Evolutionary conservation across 2,797 vertebrate species (phyloP).

Genomic region (Myripristis jacobus): DNA sequence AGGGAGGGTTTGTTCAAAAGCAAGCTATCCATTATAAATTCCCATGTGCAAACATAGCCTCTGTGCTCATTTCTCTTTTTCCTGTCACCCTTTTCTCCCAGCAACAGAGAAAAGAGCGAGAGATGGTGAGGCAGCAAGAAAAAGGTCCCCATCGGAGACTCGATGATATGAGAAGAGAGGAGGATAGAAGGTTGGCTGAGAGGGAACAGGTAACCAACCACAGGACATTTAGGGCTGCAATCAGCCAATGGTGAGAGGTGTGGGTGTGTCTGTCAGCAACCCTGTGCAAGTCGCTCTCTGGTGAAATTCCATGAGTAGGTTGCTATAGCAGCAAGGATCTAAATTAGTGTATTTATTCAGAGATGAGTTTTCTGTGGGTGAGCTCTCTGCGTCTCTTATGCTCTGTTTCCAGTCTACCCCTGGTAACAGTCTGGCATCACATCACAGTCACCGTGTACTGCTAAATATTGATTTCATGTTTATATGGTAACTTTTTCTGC

Average conservation of each 20-base stretch:
- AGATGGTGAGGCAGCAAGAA: conserved; percentile 94
- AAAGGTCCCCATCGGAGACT: conserved; percentile 92
- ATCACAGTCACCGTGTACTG: conserved; percentile 41
- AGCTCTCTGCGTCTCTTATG: conserved; percentile 74
- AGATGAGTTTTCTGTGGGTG: conserved; percentile 83
- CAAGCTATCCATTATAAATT: conserved; percentile 42
- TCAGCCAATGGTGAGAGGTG: conserved; percentile 71
- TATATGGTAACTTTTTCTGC: conserved; percentile 1
- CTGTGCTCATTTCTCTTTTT: conserved; percentile 68
- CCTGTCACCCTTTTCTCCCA: conserved; percentile 76
- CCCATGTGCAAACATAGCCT: conserved; percentile 50
- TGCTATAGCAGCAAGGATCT: conserved; percentile 88
- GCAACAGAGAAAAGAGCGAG: conserved; percentile 94
- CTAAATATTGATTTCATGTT: conserved; percentile 34
- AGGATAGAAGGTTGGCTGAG: conserved; percentile 91
- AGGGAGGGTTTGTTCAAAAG: conserved; percentile 32
- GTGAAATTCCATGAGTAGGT: conserved; percentile 85
- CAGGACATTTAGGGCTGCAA: conserved; percentile 21
- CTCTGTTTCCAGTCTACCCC: conserved; percentile 71
- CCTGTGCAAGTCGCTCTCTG: conserved; percentile 72
- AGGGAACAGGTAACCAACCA: conserved; percentile 90
- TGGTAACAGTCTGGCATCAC: conserved; percentile 66
- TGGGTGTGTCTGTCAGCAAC: conserved; percentile 65
- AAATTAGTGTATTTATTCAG: conserved; percentile 85
- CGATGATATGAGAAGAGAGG: conserved; percentile 92